Evolutionary conservation across 2,888 invertebrate species (phyloP), one percentile per base, ranked within the genome.

Genomic region (Ophioninae sp.): DNA sequence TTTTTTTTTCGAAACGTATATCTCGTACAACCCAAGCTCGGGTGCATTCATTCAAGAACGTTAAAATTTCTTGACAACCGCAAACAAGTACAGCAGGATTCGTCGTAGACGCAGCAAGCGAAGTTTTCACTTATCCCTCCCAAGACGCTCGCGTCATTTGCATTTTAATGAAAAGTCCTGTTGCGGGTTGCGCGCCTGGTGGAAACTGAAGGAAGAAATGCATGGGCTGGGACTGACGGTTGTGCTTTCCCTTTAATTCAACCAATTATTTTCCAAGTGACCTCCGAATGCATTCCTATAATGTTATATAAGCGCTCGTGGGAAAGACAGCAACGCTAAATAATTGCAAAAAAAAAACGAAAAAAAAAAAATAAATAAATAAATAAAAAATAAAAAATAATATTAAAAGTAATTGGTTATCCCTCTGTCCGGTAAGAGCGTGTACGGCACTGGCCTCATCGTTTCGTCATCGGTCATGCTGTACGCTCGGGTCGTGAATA

Each of bases 121-220:
- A 59, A 76, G 79, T 77, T 83, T 81, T 83, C 83, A 83, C 69
- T 81, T 78, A 80, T 73, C 21, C 77, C 79, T 57, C 64, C 59
- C n/a, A 67, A 74, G 74, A 78, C 69, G 77, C 78, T 83, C 67
- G 20, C 69, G 68, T 75, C 41, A 69, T 82, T 85, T 82, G 79
- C 85, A 84, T 85, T 85, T 84, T 84, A 79, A 85, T 85, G 77
- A 82, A 85, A 82, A 81, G 74, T 78, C 44, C 79, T 76, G 73
- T 68, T 82, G 77, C 73, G 78, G 62, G 77, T 70, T 59, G 68
- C 73, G 21, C 21, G n/a, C n/a, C n/a, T 44, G 44, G 57, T n/a
- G 7, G 56, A 70, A 30, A n/a, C n/a, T 23, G n/a, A n/a, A 44
- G 20, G 41, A 6, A 23, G 69, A 73, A 62, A 21, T 65, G 64